Evolutionary conservation across 2,797 vertebrate genomes (phyloP).

Genomic region (Rhinichthys osculus): DNA sequence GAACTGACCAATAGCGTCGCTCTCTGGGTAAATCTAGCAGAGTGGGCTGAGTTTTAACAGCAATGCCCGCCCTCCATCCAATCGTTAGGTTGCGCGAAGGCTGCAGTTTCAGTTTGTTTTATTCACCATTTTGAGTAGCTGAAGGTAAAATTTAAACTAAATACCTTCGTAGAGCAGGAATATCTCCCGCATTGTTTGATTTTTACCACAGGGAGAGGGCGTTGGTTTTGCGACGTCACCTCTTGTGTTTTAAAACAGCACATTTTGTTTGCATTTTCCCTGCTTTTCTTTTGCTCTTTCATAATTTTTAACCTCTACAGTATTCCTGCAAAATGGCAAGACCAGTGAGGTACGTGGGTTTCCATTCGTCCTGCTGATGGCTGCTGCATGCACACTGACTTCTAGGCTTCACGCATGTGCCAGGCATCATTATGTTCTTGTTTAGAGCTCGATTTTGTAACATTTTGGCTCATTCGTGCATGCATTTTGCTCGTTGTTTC

Average conservation of each 20-base stretch:
- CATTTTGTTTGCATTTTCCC: conserved; percentile 66
- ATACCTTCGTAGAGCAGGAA: conserved; percentile 70
- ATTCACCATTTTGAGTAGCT: conserved; percentile 88
- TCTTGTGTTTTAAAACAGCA: conserved; percentile 74
- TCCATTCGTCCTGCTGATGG: conserved; percentile 67
- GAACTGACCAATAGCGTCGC: conserved; percentile 73
- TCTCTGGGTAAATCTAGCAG: not conserved
- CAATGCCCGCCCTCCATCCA: conserved; percentile 70
- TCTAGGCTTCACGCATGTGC: conserved; percentile 67
- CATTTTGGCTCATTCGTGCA: conserved; percentile 48
- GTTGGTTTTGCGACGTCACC: conserved; percentile 71
- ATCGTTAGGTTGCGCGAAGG: conserved; percentile 81
- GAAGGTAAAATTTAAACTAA: conserved; percentile 75
- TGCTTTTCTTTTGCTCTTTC: conserved; percentile 70
- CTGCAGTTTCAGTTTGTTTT: conserved; percentile 91
- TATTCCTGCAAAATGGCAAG: conserved; percentile 85
- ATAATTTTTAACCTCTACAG: conserved; percentile 78
- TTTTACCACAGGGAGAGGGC: conserved; percentile 67
- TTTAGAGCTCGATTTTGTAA: conserved; percentile 71
- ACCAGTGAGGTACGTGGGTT: conserved; percentile 85
- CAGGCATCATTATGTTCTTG: conserved; percentile 65
- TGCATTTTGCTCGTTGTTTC: conserved; percentile 41
- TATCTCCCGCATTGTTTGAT: conserved; percentile 67
- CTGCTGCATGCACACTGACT: conserved; percentile 63
- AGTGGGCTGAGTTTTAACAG: conserved; percentile 64